A percentile compares a stretch with the other conserved stretches of the same genome.
These are phyloP conservation scores for Ornithoptera alexandrae DNA, from an alignment of 2,888 invertebrate genomes.

Conservation along the genomic window DNA sequence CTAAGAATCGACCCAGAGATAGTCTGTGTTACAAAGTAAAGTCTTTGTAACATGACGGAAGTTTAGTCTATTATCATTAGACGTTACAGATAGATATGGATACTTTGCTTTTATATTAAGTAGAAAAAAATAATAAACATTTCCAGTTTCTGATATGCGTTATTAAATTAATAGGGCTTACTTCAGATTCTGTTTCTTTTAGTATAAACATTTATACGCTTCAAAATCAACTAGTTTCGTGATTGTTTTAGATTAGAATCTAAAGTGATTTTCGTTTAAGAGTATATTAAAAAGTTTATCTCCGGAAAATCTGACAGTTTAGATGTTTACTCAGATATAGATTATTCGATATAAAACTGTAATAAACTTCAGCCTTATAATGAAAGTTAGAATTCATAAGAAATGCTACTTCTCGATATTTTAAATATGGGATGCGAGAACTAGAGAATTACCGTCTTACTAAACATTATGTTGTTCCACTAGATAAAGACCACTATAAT, in stretches of 20 bases:
- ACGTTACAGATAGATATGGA: background rate
- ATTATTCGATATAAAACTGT: background rate
- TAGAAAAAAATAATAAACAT: background rate
- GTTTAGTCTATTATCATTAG: background rate
- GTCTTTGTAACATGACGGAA: too few relatives aligned
- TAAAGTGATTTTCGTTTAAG: background rate
- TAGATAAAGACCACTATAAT: too few relatives aligned
- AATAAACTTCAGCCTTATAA: background rate
- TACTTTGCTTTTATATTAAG: background rate
- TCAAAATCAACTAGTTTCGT: constrained; percentile 10
- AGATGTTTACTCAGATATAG: background rate
- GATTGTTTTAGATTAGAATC: constrained; percentile 7
- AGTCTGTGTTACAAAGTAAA: too few relatives aligned
- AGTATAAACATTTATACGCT: background rate
- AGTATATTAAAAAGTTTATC: constrained; percentile 3
- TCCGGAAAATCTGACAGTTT: background rate
- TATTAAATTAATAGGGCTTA: constrained; percentile 10
- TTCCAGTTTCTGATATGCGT: background rate
- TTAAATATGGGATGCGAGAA: background rate
- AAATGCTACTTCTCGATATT: too few relatives aligned
- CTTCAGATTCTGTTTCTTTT: background rate
- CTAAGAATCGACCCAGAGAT: too few relatives aligned
- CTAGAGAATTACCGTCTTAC: background rate
- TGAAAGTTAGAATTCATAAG: too few relatives aligned
- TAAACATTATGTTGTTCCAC: background rate